Evolutionary conservation across 2,888 invertebrate species (phyloP), one percentile per base, ranked within the genome.

Genomic region (Calameuta pallipes): DNA sequence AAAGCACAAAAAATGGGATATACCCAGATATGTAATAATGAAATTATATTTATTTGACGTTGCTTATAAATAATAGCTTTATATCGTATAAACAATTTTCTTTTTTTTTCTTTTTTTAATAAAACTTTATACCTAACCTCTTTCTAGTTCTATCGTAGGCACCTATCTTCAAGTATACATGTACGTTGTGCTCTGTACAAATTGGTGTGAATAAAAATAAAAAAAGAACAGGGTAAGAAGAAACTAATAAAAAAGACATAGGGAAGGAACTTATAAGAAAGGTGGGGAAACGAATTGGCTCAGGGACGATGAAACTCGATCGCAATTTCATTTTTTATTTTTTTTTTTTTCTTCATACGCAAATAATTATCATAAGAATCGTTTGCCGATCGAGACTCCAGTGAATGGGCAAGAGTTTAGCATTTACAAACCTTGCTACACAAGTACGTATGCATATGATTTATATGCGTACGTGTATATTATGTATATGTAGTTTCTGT

Each of bases 21-120:
- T 23, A 23, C 23, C 56, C 56, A 23, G 56, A 23, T 23, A 23
- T 23, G 23, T 56, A 23, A 56, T 79, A 73, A 79, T 88, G 87
- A 87, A 88, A 86, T 85, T 83, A 85, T 85, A 84, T 90, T 89
- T 90, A 89, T 90, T 90, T 85, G 85, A 85, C 86, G 87, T 85
- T 85, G 85, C 86, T 89, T 89, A 89, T 87, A 88, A 85, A 86
- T 89, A 89, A 85, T 81, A 86, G 83, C 81, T 83, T 83, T 84
- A 79, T 79, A 76, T 80, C 78, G 79, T 89, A 87, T 85, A 85
- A 86, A 88, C 84, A 89, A 84, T 84, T 83, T 75, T 80, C 79
- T 83, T 80, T 83, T 82, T 82, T 82, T 83, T 36, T 33, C 3
- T 33, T 33, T 37, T 56, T 83, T 81, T 74, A 13, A 68, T 41